Evolutionary conservation across 1,140 invertebrate species (phyloP), one percentile per base, ranked within the genome.

Genomic region (Cotesia glomerata): DNA sequence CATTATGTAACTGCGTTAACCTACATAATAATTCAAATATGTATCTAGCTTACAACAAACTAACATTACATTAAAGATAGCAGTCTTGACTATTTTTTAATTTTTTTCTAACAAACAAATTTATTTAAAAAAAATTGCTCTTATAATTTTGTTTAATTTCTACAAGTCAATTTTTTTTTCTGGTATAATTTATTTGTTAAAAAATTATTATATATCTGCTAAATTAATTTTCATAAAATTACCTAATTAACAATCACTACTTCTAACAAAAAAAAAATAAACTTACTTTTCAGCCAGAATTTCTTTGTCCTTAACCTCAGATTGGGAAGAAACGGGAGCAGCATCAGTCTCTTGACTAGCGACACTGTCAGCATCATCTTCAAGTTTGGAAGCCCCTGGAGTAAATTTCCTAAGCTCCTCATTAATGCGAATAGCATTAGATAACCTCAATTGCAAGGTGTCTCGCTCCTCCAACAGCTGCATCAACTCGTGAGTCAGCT

Each of bases 401-500:
- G 18, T 54, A 11, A n/a, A 65, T 9, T 74, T 79, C 64, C 73
- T 79, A 32, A 89, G 70, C 14, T 88, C 87, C 76, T 95, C 93
- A 78, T 92, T 91, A 35, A 92, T 89, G 51, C 93, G 87, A 35
- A 95, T 87, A 0, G 93, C 91, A 81, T 94, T 94, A 0, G 94
- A 95, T 1, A 97, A 81, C 73, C 93, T 90, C 16, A 96, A 81
- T 77, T 96, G 94, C 51, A 96, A 83, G 0, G 92, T 94, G 81
- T 96, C 94, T 68, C 95, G 89, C 82, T 97, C 95, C 82, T 95
- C 94, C 26, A 96, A 84, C 16, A 97, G 83, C 82, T 93, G 92
- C 79, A 93, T 94, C 36, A 97, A 85, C 84, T 97, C 95, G 74
- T 93, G 88, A 0, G 95, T 96, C 56, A 97, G 88, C 85, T 97